A percentile compares a stretch with the other conserved stretches of the same genome.
Conservation (phyloP, 2,113 vertebrate genomes). For the Toxotes jaculatrix region DNA sequence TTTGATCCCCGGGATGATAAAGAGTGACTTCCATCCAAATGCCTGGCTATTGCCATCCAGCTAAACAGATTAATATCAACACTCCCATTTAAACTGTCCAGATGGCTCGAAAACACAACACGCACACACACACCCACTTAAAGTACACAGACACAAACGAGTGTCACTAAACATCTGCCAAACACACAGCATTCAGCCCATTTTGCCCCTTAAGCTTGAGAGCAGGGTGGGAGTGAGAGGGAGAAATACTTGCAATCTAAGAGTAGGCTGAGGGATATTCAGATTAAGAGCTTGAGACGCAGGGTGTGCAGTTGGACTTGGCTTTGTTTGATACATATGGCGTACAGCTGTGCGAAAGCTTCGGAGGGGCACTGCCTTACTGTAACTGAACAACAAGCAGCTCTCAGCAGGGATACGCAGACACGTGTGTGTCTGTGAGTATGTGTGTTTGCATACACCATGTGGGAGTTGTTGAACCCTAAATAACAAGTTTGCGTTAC, state of each 20-base stretch:
- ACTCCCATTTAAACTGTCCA: conserved; percentile 82
- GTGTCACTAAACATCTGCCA: conserved; percentile 78
- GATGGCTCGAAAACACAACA: conserved; percentile 79
- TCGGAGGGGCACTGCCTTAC: conserved; percentile 46
- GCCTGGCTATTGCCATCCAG: conserved; percentile 66
- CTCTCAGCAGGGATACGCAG: conserved; percentile 36
- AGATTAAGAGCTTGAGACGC: conserved; percentile 77
- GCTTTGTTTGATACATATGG: conserved; percentile 75
- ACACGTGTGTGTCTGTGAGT: conserved; percentile 9
- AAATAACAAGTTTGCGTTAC: conserved; percentile 43
- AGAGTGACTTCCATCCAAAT: conserved; percentile 74
- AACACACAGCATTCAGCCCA: conserved; percentile 66
- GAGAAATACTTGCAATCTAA: conserved; percentile 75
- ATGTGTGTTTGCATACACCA: conserved; percentile 26
- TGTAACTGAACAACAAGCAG: conserved; percentile 71
- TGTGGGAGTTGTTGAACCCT: conserved; percentile 47
- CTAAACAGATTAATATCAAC: conserved; percentile 86
- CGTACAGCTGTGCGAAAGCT: conserved; percentile 73
- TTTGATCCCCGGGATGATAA: conserved; percentile 74
- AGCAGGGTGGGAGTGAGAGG: conserved; percentile 54
- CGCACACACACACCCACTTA: conserved; percentile 44
- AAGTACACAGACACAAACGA: conserved; percentile 68
- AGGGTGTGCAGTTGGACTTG: conserved; percentile 68
- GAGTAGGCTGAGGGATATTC: conserved; percentile 73
- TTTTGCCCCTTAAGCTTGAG: conserved; percentile 71